Evolutionary conservation across 1,140 invertebrate genomes (phyloP).

Genomic region (Aricia agestis): DNA sequence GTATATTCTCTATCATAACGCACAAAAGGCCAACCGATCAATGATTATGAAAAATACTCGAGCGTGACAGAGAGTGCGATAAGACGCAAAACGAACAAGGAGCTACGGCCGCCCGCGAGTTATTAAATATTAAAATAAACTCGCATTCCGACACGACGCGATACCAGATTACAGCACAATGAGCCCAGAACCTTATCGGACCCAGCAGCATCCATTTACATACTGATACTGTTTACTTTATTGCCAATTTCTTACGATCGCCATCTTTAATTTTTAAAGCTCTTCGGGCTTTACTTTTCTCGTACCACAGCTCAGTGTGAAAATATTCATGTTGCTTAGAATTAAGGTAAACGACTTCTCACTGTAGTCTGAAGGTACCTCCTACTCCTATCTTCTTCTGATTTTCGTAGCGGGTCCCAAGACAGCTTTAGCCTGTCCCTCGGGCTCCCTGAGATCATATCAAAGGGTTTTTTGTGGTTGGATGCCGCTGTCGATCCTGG

Average conservation of each 20-base stretch:
- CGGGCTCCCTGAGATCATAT: too few species aligned
- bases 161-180: conserved; percentile 71
- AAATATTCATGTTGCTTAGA: too few species aligned
- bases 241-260: not conserved
- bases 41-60: conserved; percentile 56
- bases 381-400: too few species aligned
- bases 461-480: too few species aligned
- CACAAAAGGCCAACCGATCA: not conserved
- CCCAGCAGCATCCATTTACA: conserved; percentile 56
- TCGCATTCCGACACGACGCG: conserved; percentile 67
- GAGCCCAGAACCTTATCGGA: conserved; percentile 62
- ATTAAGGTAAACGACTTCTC: too few species aligned
- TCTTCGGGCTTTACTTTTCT: not conserved
- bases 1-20: not conserved
- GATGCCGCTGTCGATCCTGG: too few species aligned
- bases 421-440: too few species aligned
- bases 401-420: too few species aligned
- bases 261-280: not conserved
- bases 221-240: conserved; percentile 2
- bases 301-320: too few species aligned
- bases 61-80: conserved; percentile 67
- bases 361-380: too few species aligned
- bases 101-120: conserved; percentile 60
- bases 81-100: conserved; percentile 64
- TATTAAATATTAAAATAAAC: conserved; percentile 76